phyloP scores from a whole-genome alignment of 2,888 invertebrate genomes.

The Leucophora obtusa region DNA sequence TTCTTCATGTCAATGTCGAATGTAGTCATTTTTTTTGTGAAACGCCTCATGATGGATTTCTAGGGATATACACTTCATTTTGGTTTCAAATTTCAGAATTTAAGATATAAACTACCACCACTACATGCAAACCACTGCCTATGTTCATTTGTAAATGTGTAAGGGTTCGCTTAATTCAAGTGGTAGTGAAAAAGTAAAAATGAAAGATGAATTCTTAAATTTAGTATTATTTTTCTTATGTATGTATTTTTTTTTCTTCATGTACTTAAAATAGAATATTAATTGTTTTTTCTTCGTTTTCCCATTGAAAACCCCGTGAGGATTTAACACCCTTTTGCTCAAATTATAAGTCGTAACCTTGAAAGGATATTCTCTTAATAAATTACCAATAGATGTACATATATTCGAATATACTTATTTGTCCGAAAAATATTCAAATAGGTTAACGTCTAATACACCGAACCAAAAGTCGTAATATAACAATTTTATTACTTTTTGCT shows the following conservation, averaged over 20 bases:
- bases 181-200: constrained; percentile 15
- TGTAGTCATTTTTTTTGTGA: constrained; percentile 44
- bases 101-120: not conserved
- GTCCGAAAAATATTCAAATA: constrained; percentile 50
- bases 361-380: constrained; percentile 3
- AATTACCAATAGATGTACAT: not conserved
- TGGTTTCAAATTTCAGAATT: constrained; percentile 54
- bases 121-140: not conserved
- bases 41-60: constrained; percentile 56
- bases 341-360: constrained; percentile 17
- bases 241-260: not conserved
- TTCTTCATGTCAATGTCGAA: constrained; percentile 20
- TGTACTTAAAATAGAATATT: constrained; percentile 46
- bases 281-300: constrained; percentile 30
- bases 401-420: too few species aligned
- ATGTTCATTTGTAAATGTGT: not conserved
- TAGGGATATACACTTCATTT: constrained; percentile 54
- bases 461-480: too few species aligned
- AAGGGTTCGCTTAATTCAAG: constrained; percentile 30
- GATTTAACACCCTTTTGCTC: constrained; percentile 51
- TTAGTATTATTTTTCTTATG: not conserved
- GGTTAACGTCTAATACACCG: not conserved
- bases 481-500: too few species aligned
- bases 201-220: constrained; percentile 33
- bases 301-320: constrained; percentile 30